Evolutionary conservation across 1,140 invertebrate species (phyloP), one percentile per base, ranked within the genome.

Genomic region (Olivierus martensii): DNA sequence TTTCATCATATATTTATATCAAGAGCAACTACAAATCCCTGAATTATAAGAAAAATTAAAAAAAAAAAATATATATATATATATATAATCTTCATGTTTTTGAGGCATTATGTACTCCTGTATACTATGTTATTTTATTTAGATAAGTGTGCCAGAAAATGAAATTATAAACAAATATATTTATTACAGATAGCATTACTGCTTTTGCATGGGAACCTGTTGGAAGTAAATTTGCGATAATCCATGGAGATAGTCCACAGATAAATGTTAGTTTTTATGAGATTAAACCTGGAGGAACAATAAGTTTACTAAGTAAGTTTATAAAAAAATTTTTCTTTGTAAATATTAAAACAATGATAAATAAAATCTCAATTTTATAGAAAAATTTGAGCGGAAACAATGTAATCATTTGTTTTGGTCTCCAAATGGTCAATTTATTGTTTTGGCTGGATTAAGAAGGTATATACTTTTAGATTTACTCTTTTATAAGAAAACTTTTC

Each of bases 161-260:
- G n/a, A n/a, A n/a, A n/a, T n/a, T n/a, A n/a, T n/a, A n/a, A n/a
- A n/a, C n/a, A n/a, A n/a, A n/a, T n/a, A n/a, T n/a, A n/a, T n/a
- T n/a, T 28, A 28, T 28, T 57, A 36, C 63, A 66, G 76, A 77
- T 51, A 68, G 66, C 51, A 94, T 98, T 51, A 81, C 92, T 60
- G 87, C 91, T 0, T 98, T 99, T 70, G 92, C 90, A 3, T 99
- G 95, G 95, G 96, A 99, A 67, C 94, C 95, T 0, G 78, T 93
- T 35, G 94, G 94, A 18, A 83, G 78, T 34, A 96, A 95, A 67
- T 97, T 97, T 73, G 86, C 88, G 0, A 89, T 95, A 52, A 95
- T 97, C 56, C 91, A 95, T 63, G 92, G 91, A 7, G 93, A 96
- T 66, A 77, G 78, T 28, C 84, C 86, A 0, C 56, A 57, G 15